These are phyloP conservation scores for Lepidonotus clava DNA, from an alignment of 2,888 invertebrate genomes.

Conservation along the genomic window DNA sequence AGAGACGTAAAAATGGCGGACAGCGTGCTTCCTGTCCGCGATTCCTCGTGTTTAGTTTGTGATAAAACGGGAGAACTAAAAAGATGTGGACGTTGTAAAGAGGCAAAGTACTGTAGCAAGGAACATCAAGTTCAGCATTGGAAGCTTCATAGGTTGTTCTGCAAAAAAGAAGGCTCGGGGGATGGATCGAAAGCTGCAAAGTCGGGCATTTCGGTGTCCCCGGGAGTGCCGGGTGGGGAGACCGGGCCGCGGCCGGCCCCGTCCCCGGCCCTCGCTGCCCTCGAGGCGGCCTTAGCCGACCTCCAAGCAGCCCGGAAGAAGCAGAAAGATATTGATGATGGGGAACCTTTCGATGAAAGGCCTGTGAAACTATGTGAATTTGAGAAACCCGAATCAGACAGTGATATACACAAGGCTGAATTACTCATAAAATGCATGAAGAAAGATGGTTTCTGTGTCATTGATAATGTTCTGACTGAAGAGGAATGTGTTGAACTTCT, in stretches of 20 bases:
- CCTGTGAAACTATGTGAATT: neutral
- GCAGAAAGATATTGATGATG: neutral
- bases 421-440: neutral
- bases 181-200: neutral
- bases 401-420: neutral
- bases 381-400: neutral
- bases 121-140: slow-evolving; percentile 50
- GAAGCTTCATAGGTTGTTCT: neutral
- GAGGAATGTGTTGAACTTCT: neutral
- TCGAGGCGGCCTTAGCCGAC: neutral
- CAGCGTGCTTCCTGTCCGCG: neutral
- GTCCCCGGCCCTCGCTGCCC: neutral
- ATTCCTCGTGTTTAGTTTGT: slow-evolving; percentile 23
- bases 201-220: neutral
- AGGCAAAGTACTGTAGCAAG: slow-evolving; percentile 24
- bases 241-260: neutral
- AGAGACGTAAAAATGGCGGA: slow-evolving; percentile 16
- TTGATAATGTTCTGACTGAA: slow-evolving; percentile 14
- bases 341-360: slow-evolving; percentile 25
- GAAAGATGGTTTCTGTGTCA: slow-evolving; percentile 28
- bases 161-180: neutral
- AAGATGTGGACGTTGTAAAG: slow-evolving; percentile 30
- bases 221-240: neutral
- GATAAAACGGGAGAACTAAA: slow-evolving; percentile 10
- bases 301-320: neutral